Conservation (phyloP, 1,140 invertebrate species). For the Bursaphelenchus mucronatus region DNA sequence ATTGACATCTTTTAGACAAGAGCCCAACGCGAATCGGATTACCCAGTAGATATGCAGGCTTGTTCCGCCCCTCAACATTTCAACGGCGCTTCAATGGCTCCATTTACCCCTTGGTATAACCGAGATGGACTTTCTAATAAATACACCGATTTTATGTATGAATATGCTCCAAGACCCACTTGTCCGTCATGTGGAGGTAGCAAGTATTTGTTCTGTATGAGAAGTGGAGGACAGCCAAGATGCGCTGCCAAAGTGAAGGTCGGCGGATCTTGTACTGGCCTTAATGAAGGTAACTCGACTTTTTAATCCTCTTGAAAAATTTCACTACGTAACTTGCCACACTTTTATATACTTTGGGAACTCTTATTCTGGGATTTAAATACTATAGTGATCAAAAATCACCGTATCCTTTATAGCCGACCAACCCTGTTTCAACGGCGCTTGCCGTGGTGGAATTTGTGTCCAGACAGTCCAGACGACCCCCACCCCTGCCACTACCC, state of each 20-base stretch:
- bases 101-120: slow-evolving; percentile 41
- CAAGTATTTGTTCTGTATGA: slow-evolving; percentile 56
- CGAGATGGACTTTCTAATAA: slow-evolving; percentile 48
- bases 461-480: slow-evolving; percentile 18
- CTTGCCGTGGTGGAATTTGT: slow-evolving; percentile 40
- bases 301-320: too few species aligned
- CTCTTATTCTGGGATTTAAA: too few species aligned
- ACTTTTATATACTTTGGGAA: background rate
- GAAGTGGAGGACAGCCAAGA: slow-evolving; percentile 36
- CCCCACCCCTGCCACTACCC: slow-evolving; percentile 13
- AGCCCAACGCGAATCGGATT: slow-evolving; percentile 34
- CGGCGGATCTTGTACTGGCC: slow-evolving; percentile 43
- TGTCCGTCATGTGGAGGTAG: slow-evolving; percentile 29
- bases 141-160: slow-evolving; percentile 53
- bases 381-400: background rate
- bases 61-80: slow-evolving; percentile 49
- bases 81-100: slow-evolving; percentile 36
- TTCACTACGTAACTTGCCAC: too few species aligned
- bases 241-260: slow-evolving; percentile 52
- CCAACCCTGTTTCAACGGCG: slow-evolving; percentile 35
- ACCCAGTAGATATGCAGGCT: slow-evolving; percentile 35
- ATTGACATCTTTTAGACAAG: slow-evolving; percentile 33
- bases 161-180: slow-evolving; percentile 46
- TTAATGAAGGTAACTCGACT: slow-evolving; percentile 17
- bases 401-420: slow-evolving; percentile 28